These are phyloP conservation scores for Sitta europaea DNA, from an alignment of 2,113 vertebrate species.

Conservation along the genomic window DNA sequence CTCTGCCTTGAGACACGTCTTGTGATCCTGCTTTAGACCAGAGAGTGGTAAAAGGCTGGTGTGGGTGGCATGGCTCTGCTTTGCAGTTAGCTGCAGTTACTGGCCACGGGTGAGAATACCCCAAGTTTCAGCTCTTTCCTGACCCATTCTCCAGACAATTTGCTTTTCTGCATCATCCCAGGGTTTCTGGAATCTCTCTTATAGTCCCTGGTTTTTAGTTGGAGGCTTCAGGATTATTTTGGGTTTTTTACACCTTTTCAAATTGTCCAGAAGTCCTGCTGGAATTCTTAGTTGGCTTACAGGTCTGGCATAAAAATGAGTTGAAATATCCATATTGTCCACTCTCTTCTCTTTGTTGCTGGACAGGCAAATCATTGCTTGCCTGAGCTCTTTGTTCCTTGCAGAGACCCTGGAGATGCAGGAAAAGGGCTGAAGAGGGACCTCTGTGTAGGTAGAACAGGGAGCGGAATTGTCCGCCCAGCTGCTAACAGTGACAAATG, in stretches of 20 bases:
- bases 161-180: not conserved
- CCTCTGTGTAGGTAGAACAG: not conserved
- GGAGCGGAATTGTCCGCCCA: not conserved
- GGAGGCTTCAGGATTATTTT: not conserved
- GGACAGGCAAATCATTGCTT: not conserved
- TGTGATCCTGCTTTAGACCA: not conserved
- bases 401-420: not conserved
- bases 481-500: not conserved
- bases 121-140: not conserved
- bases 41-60: not conserved
- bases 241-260: not conserved
- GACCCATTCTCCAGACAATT: not conserved
- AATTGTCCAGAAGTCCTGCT: not conserved
- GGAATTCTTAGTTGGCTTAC: not conserved
- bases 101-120: rapidly evolving
- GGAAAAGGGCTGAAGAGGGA: not conserved
- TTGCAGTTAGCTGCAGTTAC: not conserved
- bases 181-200: not conserved
- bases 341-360: not conserved
- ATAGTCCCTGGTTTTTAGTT: not conserved
- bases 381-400: not conserved
- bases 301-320: not conserved
- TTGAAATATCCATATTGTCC: not conserved
- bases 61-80: not conserved
- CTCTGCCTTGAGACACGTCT: not conserved